Percentiles rank a stretch among this genome's conserved stretches.
Conservation (phyloP, 1,140 invertebrate genomes). For the Lepidurus apus region DNA sequence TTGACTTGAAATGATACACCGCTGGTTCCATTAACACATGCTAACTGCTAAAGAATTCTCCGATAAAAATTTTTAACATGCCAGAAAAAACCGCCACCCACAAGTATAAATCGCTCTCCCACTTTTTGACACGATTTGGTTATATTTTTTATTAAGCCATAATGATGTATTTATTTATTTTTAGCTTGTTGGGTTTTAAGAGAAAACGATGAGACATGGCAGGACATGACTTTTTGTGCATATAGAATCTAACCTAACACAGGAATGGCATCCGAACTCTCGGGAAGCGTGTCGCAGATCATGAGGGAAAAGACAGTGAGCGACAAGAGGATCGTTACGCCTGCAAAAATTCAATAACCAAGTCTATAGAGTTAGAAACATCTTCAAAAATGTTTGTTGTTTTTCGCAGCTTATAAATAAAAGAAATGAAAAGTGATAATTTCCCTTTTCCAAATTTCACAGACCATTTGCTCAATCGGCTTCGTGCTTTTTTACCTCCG, state of each 20-base stretch:
- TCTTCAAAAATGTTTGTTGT: neutral
- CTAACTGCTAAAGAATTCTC: too few species aligned
- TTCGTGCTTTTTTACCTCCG: too few species aligned
- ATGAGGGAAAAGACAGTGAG: constrained; percentile 69
- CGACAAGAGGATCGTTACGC: constrained; percentile 67
- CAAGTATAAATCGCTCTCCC: constrained; percentile 9
- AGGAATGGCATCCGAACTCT: constrained; percentile 64
- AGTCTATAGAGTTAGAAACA: neutral
- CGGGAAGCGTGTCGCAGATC: constrained; percentile 60
- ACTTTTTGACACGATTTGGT: constrained; percentile 3
- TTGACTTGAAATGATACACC: too few species aligned
- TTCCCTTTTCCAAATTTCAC: constrained; percentile 28
- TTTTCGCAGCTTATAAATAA: neutral
- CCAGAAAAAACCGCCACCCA: neutral
- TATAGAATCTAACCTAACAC: constrained; percentile 55
- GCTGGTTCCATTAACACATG: too few species aligned
- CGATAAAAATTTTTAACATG: neutral
- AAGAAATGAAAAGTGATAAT: constrained; percentile 33
- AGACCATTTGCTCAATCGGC: neutral
- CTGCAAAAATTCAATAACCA: constrained; percentile 46
- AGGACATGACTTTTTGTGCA: neutral
- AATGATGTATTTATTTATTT: neutral
- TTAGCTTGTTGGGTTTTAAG: neutral
- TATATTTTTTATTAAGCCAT: neutral
- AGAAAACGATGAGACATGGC: constrained; percentile 15